A percentile compares a stretch with the other conserved stretches of the same genome.
These are phyloP conservation scores for Rhipidura dahli DNA, from an alignment of 2,113 vertebrate genomes.

Conservation along the genomic window DNA sequence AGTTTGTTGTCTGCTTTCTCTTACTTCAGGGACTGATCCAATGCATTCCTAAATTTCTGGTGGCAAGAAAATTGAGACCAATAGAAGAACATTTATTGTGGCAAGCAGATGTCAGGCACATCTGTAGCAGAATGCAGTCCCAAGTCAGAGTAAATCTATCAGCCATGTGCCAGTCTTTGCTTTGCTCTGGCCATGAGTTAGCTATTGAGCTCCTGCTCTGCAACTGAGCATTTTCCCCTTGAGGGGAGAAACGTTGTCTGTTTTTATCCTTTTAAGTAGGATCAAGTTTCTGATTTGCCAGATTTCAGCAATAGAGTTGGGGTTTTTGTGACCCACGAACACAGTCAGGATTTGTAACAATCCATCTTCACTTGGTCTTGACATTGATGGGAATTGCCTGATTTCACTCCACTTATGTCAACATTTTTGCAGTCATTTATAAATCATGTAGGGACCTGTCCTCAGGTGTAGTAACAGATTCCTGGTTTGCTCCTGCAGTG, in stretches of 20 bases:
- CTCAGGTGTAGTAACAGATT: neutral
- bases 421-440: neutral
- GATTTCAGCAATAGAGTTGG: neutral
- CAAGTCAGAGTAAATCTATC: neutral
- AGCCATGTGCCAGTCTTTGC: neutral
- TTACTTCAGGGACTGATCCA: neutral
- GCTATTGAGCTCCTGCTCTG: neutral
- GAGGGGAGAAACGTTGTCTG: neutral
- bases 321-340: neutral
- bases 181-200: neutral
- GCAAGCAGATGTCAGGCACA: neutral
- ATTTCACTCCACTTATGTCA: neutral
- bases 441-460: neutral
- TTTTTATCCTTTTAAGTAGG: neutral
- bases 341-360: neutral
- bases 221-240: neutral
- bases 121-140: neutral
- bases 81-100: neutral
- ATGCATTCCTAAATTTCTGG: neutral
- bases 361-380: neutral
- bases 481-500: neutral
- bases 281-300: neutral
- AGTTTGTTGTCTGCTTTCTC: neutral
- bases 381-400: neutral
- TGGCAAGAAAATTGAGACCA: neutral